A percentile compares a stretch with the other conserved stretches of the same genome.
phyloP scores from a whole-genome alignment of 2,113 vertebrate genomes.

The Ascaphus truei region DNA sequence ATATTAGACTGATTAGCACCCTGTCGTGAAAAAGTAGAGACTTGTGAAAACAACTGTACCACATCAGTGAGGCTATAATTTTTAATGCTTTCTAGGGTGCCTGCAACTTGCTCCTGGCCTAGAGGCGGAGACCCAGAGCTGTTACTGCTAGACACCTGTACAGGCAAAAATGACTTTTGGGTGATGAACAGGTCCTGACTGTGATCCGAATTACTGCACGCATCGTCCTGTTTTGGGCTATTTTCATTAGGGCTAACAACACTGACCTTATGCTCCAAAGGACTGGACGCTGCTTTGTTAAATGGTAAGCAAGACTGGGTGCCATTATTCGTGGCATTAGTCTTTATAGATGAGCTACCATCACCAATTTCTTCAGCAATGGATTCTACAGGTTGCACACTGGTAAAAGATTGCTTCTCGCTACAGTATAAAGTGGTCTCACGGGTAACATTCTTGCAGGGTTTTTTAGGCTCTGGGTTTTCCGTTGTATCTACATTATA shows the following conservation, averaged over 20 bases:
- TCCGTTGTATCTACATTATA: not conserved
- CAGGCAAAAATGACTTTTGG: conserved; percentile 8
- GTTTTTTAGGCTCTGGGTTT: not conserved
- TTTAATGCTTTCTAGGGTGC: not conserved
- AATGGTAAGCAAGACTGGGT: not conserved
- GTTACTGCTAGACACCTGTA: not conserved
- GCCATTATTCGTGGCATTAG: not conserved
- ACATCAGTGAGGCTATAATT: not conserved
- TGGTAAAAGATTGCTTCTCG: too few relatives aligned
- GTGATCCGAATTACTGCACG: not conserved
- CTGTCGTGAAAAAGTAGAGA: conserved; percentile 6
- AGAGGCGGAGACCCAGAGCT: not conserved
- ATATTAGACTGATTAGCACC: not conserved
- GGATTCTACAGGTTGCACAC: not conserved
- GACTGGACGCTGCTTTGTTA: too few relatives aligned
- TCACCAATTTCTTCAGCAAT: not conserved
- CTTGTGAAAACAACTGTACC: not conserved
- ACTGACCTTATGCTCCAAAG: not conserved
- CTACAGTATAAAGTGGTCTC: too few relatives aligned
- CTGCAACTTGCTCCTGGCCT: not conserved
- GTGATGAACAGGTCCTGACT: conserved; percentile 41
- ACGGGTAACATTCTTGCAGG: not conserved
- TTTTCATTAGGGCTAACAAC: not conserved
- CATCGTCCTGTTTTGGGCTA: not conserved
- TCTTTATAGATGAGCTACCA: not conserved